These are phyloP conservation scores for Thaumetopoea pityocampa DNA, from an alignment of 1,140 invertebrate genomes.

Conservation along the genomic window DNA sequence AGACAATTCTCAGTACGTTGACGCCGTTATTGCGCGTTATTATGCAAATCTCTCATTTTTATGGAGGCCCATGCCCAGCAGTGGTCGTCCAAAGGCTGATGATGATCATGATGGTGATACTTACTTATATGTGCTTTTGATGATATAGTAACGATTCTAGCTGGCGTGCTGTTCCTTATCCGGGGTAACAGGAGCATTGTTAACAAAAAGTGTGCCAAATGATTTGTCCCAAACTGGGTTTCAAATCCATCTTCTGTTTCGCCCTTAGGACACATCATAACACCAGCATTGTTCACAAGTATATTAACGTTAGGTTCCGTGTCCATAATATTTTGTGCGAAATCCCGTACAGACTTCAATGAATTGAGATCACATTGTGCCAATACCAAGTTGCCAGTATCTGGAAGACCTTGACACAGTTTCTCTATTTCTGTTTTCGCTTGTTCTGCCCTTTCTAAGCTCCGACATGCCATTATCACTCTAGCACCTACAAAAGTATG, in stretches of 20 bases:
- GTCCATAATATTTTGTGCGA: constrained; percentile 79
- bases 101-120: too few species aligned
- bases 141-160: constrained; percentile 77
- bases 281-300: constrained; percentile 89
- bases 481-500: constrained; percentile 79
- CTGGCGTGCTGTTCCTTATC: constrained; percentile 78
- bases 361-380: constrained; percentile 83
- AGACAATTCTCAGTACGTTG: too few species aligned
- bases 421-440: constrained; percentile 71
- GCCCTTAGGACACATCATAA: constrained; percentile 82
- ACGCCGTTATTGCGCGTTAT: too few species aligned
- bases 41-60: too few species aligned
- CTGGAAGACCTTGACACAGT: constrained; percentile 55
- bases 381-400: constrained; percentile 77
- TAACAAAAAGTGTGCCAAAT: constrained; percentile 90
- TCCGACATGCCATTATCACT: constrained; percentile 87
- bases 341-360: constrained; percentile 83
- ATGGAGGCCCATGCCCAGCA: too few species aligned
- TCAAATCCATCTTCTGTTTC: constrained; percentile 89
- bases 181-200: constrained; percentile 85
- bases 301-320: constrained; percentile 81
- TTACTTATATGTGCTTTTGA: constrained; percentile 71
- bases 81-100: too few species aligned
- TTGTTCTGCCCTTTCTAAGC: constrained; percentile 73
- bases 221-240: constrained; percentile 87